Conservation (phyloP, 2,888 invertebrate genomes). For the Rhingia campestris region DNA sequence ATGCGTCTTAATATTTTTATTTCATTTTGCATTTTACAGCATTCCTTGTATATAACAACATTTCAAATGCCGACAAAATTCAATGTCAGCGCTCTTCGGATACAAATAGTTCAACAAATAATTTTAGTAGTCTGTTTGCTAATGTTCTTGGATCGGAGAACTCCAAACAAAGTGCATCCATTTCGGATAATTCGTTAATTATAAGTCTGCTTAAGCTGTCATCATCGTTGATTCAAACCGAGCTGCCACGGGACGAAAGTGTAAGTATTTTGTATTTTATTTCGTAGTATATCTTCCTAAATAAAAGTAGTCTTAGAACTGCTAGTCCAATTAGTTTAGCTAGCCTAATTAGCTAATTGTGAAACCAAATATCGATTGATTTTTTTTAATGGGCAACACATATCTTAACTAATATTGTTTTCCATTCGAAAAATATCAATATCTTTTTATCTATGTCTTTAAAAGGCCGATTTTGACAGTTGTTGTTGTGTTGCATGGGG, state of each 20-base stretch:
- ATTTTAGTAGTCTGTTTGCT: conserved; percentile 90
- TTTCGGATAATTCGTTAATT: conserved; percentile 88
- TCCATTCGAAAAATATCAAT: no score
- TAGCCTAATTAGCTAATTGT: no score
- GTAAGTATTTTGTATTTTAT: conserved; percentile 76
- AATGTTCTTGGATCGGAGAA: conserved; percentile 87
- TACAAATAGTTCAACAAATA: conserved; percentile 84
- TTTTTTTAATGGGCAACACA: no score
- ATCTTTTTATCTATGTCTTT: no score
- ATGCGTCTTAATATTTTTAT: background rate
- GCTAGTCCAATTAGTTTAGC: no score
- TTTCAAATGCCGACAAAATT: conserved; percentile 84
- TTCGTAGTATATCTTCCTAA: no score
- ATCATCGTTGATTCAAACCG: conserved; percentile 86
- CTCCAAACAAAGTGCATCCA: conserved; percentile 86
- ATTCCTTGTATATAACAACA: conserved; percentile 84
- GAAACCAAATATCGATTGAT: no score
- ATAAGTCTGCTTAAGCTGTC: conserved; percentile 89
- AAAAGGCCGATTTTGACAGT: no score
- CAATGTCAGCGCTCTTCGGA: conserved; percentile 85
- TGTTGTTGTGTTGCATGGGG: no score
- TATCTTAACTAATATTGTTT: no score
- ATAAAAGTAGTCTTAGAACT: no score
- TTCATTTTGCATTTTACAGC: conserved; percentile 78
- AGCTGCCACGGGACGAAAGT: conserved; percentile 84